Conservation (phyloP, 2,797 vertebrate species). For the Enteromius fasciolatus region DNA sequence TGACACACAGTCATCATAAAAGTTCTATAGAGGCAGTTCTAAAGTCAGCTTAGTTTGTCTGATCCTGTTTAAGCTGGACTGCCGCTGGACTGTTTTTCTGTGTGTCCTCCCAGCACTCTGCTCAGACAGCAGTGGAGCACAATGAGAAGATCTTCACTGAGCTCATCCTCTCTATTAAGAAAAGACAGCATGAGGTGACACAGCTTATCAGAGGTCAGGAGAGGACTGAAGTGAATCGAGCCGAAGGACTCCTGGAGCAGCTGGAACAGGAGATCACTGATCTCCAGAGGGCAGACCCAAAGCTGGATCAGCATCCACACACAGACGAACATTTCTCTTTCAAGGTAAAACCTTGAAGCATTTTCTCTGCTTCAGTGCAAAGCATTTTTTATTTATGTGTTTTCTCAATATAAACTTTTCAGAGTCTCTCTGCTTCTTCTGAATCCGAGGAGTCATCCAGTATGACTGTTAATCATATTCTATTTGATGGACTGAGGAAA, state of each 20-base stretch:
- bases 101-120: not conserved
- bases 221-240: slow-evolving; percentile 4
- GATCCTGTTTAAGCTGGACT: not conserved
- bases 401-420: not conserved
- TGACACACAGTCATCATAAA: not conserved
- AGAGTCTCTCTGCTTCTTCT: not conserved
- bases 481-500: slow-evolving; percentile 30
- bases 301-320: not conserved
- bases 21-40: not conserved
- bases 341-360: not conserved
- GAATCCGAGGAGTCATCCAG: not conserved
- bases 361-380: not conserved
- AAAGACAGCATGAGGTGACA: slow-evolving; percentile 5
- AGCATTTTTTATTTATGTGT: not conserved
- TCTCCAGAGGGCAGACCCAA: not conserved
- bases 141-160: not conserved
- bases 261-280: not conserved
- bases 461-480: slow-evolving; percentile 1
- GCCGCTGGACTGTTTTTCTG: not conserved
- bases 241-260: not conserved
- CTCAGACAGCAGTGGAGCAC: not conserved
- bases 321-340: not conserved
- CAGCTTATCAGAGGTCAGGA: slow-evolving; percentile 2
- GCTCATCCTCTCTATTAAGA: not conserved
- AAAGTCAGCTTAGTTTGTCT: not conserved